Conservation (phyloP, 30 jellyfish, hydroid and myxozoan species). For the Pelagia noctiluca region DNA sequence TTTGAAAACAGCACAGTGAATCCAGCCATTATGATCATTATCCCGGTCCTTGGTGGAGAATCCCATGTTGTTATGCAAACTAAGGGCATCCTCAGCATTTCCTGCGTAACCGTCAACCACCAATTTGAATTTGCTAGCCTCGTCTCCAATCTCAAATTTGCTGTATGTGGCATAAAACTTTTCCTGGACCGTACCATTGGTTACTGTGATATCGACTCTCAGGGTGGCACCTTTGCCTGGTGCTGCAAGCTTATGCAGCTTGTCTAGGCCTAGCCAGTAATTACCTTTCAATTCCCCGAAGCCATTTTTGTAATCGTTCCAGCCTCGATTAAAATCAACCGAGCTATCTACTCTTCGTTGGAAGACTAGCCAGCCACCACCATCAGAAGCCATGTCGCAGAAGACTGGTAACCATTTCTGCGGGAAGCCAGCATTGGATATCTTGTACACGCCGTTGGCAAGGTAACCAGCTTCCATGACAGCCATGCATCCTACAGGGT, state of each 20-base stretch:
- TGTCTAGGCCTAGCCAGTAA: background rate
- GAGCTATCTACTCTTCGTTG: no score
- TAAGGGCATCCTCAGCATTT: background rate
- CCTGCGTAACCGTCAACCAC: slow-evolving; percentile 22
- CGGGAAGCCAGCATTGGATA: background rate
- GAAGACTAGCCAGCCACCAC: no score
- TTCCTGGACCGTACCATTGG: no score
- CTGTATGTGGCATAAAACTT: background rate
- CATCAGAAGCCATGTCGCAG: no score
- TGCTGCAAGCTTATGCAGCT: background rate
- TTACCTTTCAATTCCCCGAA: no score
- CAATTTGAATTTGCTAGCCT: slow-evolving; percentile 1
- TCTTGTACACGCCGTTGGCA: background rate
- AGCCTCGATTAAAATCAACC: no score
- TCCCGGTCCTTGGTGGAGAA: background rate
- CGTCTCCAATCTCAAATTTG: slow-evolving; percentile 14
- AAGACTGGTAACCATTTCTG: background rate
- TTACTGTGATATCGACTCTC: no score
- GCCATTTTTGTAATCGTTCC: no score
- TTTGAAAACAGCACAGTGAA: background rate
- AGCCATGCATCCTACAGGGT: background rate
- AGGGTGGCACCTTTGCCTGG: slow-evolving; percentile 2
- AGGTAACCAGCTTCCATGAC: background rate
- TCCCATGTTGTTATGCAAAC: background rate
- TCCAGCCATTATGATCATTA: background rate